Evolutionary conservation across 1,140 invertebrate genomes (phyloP).

Genomic region (Bombyx mori): DNA sequence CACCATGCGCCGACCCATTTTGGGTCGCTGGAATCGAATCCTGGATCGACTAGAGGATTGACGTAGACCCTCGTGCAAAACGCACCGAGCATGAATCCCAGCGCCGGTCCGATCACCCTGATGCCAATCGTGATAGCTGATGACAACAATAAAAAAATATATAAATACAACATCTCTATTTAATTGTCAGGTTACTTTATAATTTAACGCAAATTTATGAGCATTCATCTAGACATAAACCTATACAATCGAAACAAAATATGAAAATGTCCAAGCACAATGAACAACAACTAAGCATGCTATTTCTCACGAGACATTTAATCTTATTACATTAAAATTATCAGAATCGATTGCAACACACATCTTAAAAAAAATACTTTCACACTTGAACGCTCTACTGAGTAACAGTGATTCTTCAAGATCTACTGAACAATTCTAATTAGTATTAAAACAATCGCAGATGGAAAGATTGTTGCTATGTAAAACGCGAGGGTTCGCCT

Average conservation of each 20-base stretch:
- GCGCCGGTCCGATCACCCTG: slow-evolving; percentile 89
- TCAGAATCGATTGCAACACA: too few species aligned
- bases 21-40: slow-evolving; percentile 86
- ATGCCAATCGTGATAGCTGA: slow-evolving; percentile 93
- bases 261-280: too few species aligned
- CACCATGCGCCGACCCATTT: slow-evolving; percentile 95
- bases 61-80: slow-evolving; percentile 91
- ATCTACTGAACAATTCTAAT: slow-evolving; percentile 26
- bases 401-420: neutral
- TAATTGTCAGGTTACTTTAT: neutral
- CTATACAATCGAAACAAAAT: too few species aligned
- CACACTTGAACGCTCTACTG: slow-evolving; percentile 12
- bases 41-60: slow-evolving; percentile 81
- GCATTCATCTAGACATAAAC: too few species aligned
- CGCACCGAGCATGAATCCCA: slow-evolving; percentile 93
- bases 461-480: slow-evolving; percentile 34
- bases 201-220: neutral
- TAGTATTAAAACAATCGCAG: slow-evolving; percentile 21
- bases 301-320: slow-evolving; percentile 15
- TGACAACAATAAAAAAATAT: slow-evolving; percentile 21
- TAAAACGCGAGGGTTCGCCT: slow-evolving; percentile 31
- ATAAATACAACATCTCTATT: neutral
- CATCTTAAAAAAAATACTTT: neutral
- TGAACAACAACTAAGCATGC: too few species aligned
- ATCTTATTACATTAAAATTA: slow-evolving; percentile 18